These are phyloP conservation scores for Hanleya hanleyi DNA, from an alignment of 2,888 invertebrate species.

Conservation along the genomic window DNA sequence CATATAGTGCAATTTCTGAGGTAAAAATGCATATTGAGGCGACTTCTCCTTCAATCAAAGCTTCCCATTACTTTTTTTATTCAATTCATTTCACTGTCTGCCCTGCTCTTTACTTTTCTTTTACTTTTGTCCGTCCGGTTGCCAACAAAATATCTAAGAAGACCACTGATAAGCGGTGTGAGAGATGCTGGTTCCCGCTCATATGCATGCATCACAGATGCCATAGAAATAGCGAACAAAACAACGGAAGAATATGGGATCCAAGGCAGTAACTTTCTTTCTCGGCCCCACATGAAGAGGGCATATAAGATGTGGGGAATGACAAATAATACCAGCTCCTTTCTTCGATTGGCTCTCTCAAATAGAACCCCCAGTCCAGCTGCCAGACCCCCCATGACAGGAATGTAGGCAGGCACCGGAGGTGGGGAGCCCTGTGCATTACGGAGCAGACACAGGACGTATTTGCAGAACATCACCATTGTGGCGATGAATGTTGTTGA, in stretches of 20 bases:
- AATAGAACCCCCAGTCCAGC: conserved; percentile 51
- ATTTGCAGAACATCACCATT: conserved; percentile 58
- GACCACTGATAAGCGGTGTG: conserved; percentile 49
- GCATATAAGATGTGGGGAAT: conserved; percentile 56
- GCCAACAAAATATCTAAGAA: conserved; percentile 57
- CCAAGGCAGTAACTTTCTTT: conserved; percentile 19
- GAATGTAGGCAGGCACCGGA: conserved; percentile 51
- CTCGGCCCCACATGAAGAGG: conserved; percentile 43
- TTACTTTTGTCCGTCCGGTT: conserved; percentile 21
- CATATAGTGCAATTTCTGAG: too few species aligned
- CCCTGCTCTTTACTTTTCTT: not conserved
- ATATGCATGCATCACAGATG: conserved; percentile 61
- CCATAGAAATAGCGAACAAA: conserved; percentile 57
- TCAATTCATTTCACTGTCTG: not conserved
- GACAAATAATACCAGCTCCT: conserved; percentile 56
- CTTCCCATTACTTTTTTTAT: too few species aligned
- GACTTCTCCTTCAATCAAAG: too few species aligned
- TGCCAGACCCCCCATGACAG: conserved; percentile 44
- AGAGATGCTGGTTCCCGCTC: conserved; percentile 60
- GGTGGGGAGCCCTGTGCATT: conserved; percentile 47
- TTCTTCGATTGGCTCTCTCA: conserved; percentile 50
- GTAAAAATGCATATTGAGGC: too few species aligned
- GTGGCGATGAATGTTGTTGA: conserved; percentile 56
- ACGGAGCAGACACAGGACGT: conserved; percentile 54
- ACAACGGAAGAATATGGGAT: conserved; percentile 50